These are phyloP conservation scores for Myopa testacea DNA, from an alignment of 2,888 invertebrate genomes.

Conservation along the genomic window DNA sequence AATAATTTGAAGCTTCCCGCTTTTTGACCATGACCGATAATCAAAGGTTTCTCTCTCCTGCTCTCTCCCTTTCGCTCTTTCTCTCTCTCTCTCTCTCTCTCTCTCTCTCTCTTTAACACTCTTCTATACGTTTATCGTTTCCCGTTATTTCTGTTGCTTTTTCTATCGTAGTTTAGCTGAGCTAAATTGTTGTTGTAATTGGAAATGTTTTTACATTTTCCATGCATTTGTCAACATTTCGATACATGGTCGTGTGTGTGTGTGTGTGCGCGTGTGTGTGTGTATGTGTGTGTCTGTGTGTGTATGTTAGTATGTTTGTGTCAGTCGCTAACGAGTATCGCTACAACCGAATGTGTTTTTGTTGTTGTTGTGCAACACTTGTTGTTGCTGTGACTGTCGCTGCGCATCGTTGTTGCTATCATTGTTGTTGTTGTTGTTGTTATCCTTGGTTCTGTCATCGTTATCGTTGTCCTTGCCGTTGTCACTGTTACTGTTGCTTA, in stretches of 20 bases:
- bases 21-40: background rate
- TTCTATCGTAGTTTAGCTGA: background rate
- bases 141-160: background rate
- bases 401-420: background rate
- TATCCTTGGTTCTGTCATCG: background rate
- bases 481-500: background rate
- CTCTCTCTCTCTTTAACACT: background rate
- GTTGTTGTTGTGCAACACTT: background rate
- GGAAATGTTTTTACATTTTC: background rate
- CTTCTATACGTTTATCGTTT: background rate
- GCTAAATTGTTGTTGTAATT: background rate
- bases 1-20: constrained; percentile 35
- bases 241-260: background rate
- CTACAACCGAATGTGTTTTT: background rate
- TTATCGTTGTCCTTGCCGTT: background rate
- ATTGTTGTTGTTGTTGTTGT: background rate
- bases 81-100: background rate
- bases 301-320: background rate
- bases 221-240: background rate
- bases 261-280: background rate
- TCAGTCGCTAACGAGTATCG: background rate
- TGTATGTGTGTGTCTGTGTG: background rate
- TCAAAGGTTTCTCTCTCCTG: background rate
- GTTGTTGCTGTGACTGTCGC: background rate
- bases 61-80: background rate